A percentile compares a stretch with the other conserved stretches of the same genome.
Conservation (phyloP, 2,888 invertebrate genomes). For the Eugnorisma glareosa region DNA sequence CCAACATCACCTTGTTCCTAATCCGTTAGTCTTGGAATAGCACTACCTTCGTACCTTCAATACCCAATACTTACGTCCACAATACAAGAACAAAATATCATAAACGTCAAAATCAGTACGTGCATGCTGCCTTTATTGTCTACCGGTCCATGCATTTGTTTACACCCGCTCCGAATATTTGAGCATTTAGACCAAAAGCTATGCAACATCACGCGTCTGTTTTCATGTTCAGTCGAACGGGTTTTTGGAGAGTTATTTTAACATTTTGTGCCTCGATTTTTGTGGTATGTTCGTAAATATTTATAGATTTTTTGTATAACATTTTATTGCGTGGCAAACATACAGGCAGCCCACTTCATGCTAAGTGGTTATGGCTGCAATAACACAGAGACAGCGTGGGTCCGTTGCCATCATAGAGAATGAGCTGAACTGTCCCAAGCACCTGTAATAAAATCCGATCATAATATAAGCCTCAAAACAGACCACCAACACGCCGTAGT, state of each 20-base stretch:
- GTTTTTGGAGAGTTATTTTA: constrained; percentile 5
- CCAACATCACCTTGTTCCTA: not conserved
- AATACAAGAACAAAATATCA: not conserved
- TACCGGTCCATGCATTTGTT: constrained; percentile 11
- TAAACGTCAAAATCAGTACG: not conserved
- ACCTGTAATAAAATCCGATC: not conserved
- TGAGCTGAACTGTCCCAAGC: not conserved
- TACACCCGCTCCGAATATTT: constrained; percentile 28
- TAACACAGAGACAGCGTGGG: no score
- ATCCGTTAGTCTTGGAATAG: not conserved
- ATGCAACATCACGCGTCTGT: constrained; percentile 8
- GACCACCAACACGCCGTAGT: not conserved
- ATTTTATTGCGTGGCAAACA: not conserved
- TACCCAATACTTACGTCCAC: not conserved
- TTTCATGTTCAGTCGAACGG: not conserved
- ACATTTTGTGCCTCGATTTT: not conserved
- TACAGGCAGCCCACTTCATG: not conserved
- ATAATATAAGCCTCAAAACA: not conserved
- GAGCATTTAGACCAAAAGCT: constrained; percentile 15
- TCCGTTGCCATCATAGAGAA: not conserved
- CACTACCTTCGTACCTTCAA: not conserved
- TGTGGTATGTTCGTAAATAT: not conserved
- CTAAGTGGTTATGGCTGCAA: no score
- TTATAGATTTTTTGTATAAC: not conserved
- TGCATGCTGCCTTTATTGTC: constrained; percentile 8